Percentiles rank a stretch among this genome's conserved stretches.
These are phyloP conservation scores for Neoaliturus tenellus DNA, from an alignment of 2,888 invertebrate genomes.

Conservation along the genomic window DNA sequence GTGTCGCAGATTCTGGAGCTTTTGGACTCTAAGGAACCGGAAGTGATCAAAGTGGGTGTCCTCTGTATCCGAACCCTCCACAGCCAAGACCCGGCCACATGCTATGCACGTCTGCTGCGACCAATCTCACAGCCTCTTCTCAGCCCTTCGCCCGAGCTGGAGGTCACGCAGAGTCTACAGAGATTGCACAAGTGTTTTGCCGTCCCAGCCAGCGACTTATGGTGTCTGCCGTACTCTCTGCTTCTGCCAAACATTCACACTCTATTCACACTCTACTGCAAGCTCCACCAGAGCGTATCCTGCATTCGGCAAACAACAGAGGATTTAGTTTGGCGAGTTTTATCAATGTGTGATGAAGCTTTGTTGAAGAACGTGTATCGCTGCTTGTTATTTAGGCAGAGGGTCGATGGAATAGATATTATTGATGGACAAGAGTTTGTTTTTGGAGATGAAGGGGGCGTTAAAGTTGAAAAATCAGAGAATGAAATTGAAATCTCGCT, in stretches of 20 bases:
- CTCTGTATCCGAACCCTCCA: conserved; percentile 76
- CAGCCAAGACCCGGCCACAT: conserved; percentile 73
- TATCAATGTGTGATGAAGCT: conserved; percentile 63
- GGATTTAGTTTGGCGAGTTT: conserved; percentile 63
- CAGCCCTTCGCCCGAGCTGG: conserved; percentile 65
- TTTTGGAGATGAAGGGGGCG: conserved; percentile 72
- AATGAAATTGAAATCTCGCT: conserved; percentile 50
- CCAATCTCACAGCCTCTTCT: conserved; percentile 54
- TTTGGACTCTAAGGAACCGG: conserved; percentile 71
- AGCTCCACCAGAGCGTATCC: conserved; percentile 65
- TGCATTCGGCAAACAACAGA: conserved; percentile 63
- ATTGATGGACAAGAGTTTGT: conserved; percentile 68
- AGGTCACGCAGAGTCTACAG: conserved; percentile 70
- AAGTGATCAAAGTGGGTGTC: conserved; percentile 72
- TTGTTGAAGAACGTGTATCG: conserved; percentile 69
- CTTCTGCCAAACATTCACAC: conserved; percentile 66
- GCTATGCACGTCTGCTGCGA: conserved; percentile 65
- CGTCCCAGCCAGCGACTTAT: conserved; percentile 69
- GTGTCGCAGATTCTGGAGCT: conserved; percentile 74
- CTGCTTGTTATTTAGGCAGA: conserved; percentile 70
- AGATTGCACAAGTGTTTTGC: conserved; percentile 71
- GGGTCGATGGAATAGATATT: conserved; percentile 65
- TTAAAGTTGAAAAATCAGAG: conserved; percentile 63
- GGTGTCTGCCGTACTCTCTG: conserved; percentile 69
- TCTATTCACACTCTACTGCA: conserved; percentile 64